Evolutionary conservation across 2,797 vertebrate genomes (phyloP).

Genomic region (Rhabdomys pumilio): DNA sequence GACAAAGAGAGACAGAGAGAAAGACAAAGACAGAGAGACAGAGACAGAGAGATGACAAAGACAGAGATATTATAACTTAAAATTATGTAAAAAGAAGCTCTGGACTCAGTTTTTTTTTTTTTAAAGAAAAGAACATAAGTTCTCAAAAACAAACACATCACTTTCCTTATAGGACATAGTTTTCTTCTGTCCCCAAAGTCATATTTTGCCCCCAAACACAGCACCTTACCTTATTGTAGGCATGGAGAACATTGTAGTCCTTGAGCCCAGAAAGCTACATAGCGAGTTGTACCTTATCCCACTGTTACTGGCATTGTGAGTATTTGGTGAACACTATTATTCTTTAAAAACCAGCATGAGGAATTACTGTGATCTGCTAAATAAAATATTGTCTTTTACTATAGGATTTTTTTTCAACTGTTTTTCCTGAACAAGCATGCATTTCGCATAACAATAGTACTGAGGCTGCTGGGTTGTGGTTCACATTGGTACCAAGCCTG

Average conservation of each 20-base stretch:
- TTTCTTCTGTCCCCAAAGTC: neutral
- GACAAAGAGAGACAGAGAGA: neutral
- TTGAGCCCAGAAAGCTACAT: neutral
- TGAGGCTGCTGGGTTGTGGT: conserved; percentile 16
- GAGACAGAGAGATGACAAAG: too few relatives aligned
- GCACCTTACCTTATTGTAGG: neutral
- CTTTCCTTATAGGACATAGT: neutral
- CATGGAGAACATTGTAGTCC: neutral
- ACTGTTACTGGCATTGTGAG: neutral
- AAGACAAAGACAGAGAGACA: neutral
- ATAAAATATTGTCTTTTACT: neutral
- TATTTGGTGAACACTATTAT: neutral
- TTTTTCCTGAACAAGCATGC: neutral
- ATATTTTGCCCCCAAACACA: neutral
- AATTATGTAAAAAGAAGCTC: neutral
- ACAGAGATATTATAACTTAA: neutral
- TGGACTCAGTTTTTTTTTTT: neutral
- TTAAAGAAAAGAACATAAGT: neutral
- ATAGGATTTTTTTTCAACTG: neutral
- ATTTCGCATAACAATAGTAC: conserved; percentile 18
- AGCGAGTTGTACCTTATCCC: neutral
- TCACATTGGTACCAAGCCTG: neutral
- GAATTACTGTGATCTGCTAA: neutral
- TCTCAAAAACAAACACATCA: neutral
- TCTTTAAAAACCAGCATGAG: conserved; percentile 46